Conservation (phyloP, 2,797 vertebrate species). For the Hylomyscus alleni region DNA sequence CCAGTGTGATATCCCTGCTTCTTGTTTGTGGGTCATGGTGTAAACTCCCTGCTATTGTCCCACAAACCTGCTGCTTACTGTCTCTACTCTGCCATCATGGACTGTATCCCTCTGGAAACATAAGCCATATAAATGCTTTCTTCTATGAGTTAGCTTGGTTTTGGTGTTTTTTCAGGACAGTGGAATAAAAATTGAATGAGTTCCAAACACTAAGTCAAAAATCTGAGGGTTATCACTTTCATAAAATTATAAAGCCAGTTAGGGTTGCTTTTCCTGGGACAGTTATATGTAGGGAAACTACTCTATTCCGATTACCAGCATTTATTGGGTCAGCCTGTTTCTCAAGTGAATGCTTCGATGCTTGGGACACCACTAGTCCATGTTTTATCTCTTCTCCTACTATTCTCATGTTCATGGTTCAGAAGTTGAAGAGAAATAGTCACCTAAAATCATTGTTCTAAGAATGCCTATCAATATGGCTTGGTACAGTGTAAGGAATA, state of each 20-base stretch:
- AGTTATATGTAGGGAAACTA: neutral
- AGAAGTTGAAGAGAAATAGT: constrained; percentile 45
- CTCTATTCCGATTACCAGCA: neutral
- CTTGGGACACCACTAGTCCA: neutral
- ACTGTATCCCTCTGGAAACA: neutral
- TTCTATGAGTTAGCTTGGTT: neutral
- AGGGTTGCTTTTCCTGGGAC: neutral
- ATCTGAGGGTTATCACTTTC: neutral
- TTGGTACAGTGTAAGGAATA: neutral
- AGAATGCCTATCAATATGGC: neutral
- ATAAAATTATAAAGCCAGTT: constrained; percentile 49
- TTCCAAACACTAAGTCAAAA: neutral
- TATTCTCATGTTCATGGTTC: neutral
- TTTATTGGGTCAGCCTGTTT: constrained; percentile 1
- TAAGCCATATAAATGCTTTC: neutral
- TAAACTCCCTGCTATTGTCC: neutral
- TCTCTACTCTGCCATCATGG: neutral
- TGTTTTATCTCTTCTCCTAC: neutral
- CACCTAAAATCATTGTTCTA: neutral
- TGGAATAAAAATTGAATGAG: neutral
- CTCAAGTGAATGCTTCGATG: neutral
- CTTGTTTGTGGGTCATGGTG: neutral
- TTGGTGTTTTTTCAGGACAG: neutral
- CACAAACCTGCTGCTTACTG: neutral
- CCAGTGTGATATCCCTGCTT: neutral